Base-by-base conservation (phyloP, 1,140 invertebrate species). In the Habropoda laboriosa region DNA sequence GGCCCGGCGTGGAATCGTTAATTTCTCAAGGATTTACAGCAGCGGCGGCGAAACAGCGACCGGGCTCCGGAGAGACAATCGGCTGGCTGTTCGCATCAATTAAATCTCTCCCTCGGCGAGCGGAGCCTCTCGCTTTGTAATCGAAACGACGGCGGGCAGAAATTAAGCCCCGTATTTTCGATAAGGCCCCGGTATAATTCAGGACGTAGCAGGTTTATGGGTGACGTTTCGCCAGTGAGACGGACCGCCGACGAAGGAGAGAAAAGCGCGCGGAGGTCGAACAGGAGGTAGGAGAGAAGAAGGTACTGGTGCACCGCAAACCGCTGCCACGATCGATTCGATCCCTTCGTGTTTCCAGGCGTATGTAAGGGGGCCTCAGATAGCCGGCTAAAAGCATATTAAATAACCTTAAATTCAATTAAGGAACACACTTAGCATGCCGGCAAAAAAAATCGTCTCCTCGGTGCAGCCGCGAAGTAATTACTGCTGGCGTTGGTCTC, bases 361-460 rank as follows among this genome's bases (percentile, higher is more conserved):
- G 80, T 79, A 60, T 49, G 80, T 78, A 72, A 83, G 70, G 55
- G 81, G 63, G 49, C 5, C 7, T 42, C 47, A n/a, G 85, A 88
- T 88, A 86, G 76, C 85, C 51, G 49, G 61, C 77, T 86, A 88
- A 90, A 90, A 90, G 89, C 89, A 84, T 89, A 91, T 92, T 91
- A 91, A 92, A 92, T 90, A 91, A 92, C 82, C 87, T 91, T 90
- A 92, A 92, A 92, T 93, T 93, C 90, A 92, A 93, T 93, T 92
- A 93, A 88, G 82, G 82, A 84, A 87, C 82, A 86, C 89, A 88
- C 89, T 90, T 89, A 88, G 87, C 83, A 53, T 70, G 70, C 74
- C 73, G 78, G 80, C 81, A 80, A 89, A 91, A n/a, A n/a, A 91
- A 89, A 87, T 88, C 85, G 80, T 87, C 64, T 16, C 68, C 45